Conservation (phyloP, 2,113 vertebrate genomes). For the Myotis davidii region DNA sequence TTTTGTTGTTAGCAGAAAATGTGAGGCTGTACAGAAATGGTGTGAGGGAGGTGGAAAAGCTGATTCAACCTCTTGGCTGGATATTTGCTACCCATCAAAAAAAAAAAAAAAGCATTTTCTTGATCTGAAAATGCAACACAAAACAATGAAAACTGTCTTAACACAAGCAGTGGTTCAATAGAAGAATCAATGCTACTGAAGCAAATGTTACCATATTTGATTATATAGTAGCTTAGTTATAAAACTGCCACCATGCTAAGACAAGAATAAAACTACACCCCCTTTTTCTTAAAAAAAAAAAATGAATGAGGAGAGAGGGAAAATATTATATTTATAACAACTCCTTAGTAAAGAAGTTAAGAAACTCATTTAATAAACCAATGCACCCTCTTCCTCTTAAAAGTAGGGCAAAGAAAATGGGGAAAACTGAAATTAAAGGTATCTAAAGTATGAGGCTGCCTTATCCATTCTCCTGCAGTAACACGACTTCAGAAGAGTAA, state of each 20-base stretch:
- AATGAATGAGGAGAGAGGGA: background rate
- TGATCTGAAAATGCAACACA: constrained; percentile 48
- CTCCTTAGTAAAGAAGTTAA: background rate
- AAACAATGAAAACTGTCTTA: constrained; percentile 12
- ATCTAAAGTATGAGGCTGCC: constrained; percentile 71
- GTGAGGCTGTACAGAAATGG: background rate
- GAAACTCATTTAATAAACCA: constrained; percentile 20
- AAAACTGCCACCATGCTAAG: background rate
- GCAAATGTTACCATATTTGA: background rate
- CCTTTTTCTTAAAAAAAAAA: no score
- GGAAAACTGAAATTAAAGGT: constrained; percentile 75
- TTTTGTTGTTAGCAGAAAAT: constrained; percentile 22
- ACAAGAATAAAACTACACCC: background rate
- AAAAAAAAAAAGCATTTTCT: background rate
- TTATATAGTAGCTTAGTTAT: background rate
- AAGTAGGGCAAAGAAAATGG: constrained; percentile 64
- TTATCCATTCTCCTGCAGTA: constrained; percentile 73
- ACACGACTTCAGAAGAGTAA: constrained; percentile 59
- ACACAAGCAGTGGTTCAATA: background rate
- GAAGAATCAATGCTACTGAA: background rate
- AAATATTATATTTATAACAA: background rate
- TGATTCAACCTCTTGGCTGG: background rate
- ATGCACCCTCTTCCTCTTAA: background rate
- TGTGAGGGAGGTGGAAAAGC: background rate
- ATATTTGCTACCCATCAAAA: background rate